These are phyloP conservation scores for Agrochola circellaris DNA, from an alignment of 2,888 invertebrate genomes.

Conservation along the genomic window DNA sequence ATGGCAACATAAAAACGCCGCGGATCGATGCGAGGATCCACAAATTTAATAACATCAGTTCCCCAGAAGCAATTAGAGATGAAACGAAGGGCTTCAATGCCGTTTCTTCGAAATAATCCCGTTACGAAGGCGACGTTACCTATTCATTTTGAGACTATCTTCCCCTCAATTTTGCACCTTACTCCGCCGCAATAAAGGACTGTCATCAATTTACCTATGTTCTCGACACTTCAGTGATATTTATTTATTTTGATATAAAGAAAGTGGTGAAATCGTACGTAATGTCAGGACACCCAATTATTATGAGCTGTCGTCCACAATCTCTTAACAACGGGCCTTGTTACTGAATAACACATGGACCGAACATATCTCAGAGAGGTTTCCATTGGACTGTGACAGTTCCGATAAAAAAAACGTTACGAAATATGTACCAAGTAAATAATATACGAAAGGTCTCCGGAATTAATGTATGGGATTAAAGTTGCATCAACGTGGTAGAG, in stretches of 20 bases:
- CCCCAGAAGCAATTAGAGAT: slow-evolving; percentile 81
- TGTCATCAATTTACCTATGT: slow-evolving; percentile 46
- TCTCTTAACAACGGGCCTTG: slow-evolving; percentile 51
- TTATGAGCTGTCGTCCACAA: slow-evolving; percentile 53
- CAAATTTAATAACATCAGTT: slow-evolving; percentile 73
- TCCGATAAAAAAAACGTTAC: slow-evolving; percentile 45
- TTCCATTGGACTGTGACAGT: slow-evolving; percentile 48
- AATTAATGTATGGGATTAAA: slow-evolving; percentile 10
- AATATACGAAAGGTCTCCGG: slow-evolving; percentile 24
- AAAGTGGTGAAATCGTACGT: slow-evolving; percentile 63
- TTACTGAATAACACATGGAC: slow-evolving; percentile 56
- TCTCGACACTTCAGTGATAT: slow-evolving; percentile 34
- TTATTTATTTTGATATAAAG: slow-evolving; percentile 60
- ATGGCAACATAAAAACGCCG: slow-evolving; percentile 62
- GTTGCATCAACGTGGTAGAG: not conserved
- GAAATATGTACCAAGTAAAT: slow-evolving; percentile 44
- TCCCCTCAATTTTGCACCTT: slow-evolving; percentile 60
- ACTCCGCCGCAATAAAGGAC: slow-evolving; percentile 37
- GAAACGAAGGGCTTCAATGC: slow-evolving; percentile 74
- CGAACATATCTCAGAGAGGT: slow-evolving; percentile 43
- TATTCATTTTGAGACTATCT: slow-evolving; percentile 49
- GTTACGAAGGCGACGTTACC: slow-evolving; percentile 58
- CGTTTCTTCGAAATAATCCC: slow-evolving; percentile 71
- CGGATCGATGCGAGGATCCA: slow-evolving; percentile 67
- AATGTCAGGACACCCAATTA: slow-evolving; percentile 57